Evolutionary conservation across 2,113 vertebrate genomes (phyloP).

Genomic region (Lepus americanus): DNA sequence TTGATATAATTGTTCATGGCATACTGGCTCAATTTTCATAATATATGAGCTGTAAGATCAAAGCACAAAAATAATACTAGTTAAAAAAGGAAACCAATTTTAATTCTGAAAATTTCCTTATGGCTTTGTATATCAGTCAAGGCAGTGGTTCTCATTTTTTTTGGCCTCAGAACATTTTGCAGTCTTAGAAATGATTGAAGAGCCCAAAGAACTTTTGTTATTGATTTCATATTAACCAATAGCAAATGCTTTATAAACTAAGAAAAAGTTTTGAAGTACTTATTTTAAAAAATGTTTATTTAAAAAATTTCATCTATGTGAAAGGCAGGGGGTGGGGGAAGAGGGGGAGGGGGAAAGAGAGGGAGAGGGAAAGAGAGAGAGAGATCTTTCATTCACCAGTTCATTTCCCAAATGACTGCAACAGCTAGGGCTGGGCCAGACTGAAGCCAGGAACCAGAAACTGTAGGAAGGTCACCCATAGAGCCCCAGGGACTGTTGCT

Average conservation of each 20-base stretch:
- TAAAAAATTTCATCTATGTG: background rate
- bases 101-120: slow-evolving; percentile 60
- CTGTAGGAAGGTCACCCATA: too few species aligned
- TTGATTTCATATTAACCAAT: background rate
- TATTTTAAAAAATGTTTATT: slow-evolving; percentile 50
- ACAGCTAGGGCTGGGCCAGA: too few species aligned
- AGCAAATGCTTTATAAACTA: slow-evolving; percentile 37
- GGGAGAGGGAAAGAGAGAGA: too few species aligned
- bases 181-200: slow-evolving; percentile 13
- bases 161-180: slow-evolving; percentile 13
- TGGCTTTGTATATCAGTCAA: slow-evolving; percentile 59
- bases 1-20: slow-evolving; percentile 65
- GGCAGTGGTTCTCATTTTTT: slow-evolving; percentile 1
- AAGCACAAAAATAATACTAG: slow-evolving; percentile 63
- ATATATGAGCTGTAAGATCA: slow-evolving; percentile 69
- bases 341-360: too few species aligned
- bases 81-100: slow-evolving; percentile 72
- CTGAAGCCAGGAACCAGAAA: too few species aligned
- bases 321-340: too few species aligned
- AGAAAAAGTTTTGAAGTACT: slow-evolving; percentile 36
- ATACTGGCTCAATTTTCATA: slow-evolving; percentile 75
- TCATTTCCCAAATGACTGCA: too few species aligned
- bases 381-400: too few species aligned
- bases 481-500: too few species aligned
- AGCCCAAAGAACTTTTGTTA: background rate